These are phyloP conservation scores for Acrocyrtus sp. DNA, from an alignment of 2,888 invertebrate genomes.

Conservation along the genomic window DNA sequence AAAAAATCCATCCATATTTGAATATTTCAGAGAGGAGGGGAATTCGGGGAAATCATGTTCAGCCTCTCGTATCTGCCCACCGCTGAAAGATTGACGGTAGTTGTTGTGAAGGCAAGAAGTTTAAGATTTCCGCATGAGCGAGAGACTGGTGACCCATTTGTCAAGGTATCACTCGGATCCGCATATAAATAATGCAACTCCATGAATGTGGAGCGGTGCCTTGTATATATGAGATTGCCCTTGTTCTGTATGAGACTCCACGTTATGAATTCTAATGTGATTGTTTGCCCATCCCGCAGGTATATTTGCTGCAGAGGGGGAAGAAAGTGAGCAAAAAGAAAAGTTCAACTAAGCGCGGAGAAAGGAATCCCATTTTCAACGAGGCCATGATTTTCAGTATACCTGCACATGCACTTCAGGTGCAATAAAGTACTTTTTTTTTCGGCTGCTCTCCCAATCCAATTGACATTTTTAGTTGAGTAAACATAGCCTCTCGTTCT, in stretches of 20 bases:
- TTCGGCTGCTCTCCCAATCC: not conserved
- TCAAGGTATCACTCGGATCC: constrained; percentile 80
- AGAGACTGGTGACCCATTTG: constrained; percentile 77
- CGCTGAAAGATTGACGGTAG: constrained; percentile 81
- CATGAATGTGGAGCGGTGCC: too few species aligned
- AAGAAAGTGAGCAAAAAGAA: constrained; percentile 85
- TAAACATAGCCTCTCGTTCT: not conserved
- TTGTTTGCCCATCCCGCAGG: constrained; percentile 70
- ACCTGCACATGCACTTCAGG: constrained; percentile 77
- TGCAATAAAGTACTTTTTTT: constrained; percentile 66
- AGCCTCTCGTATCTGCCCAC: constrained; percentile 84
- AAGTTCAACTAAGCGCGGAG: constrained; percentile 79
- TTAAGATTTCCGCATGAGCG: constrained; percentile 72
- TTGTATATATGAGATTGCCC: too few species aligned
- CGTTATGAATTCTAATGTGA: not conserved
- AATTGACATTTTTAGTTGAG: too few species aligned
- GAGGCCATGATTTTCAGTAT: constrained; percentile 87
- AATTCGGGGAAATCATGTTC: constrained; percentile 83
- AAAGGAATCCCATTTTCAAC: constrained; percentile 82
- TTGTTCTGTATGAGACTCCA: not conserved
- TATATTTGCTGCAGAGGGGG: constrained; percentile 81
- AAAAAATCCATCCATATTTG: constrained; percentile 6
- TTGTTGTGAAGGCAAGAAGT: constrained; percentile 81
- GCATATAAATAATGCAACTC: not conserved
- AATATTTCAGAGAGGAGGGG: constrained; percentile 71